Evolutionary conservation across 2,113 vertebrate species (phyloP), one percentile per base, ranked within the genome.

Genomic region (Microcebus lehilahytsara): DNA sequence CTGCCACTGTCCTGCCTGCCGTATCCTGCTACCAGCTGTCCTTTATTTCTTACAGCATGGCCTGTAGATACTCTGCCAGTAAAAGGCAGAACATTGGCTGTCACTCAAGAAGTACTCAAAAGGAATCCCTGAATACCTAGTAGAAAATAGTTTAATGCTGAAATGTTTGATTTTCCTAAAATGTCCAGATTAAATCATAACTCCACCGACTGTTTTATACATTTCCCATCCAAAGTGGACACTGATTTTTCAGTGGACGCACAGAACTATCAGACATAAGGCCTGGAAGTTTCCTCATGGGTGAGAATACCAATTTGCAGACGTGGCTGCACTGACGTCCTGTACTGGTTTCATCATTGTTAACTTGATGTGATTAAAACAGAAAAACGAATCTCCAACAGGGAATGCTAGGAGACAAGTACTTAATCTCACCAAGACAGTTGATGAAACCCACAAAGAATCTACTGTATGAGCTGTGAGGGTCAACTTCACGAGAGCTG

Each of bases 401-500:
- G 13, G 22, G 25, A 81, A 78, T 67, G 2, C 1, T 30, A 69
- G 14, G 2, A 9, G 13, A 49, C 5, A 42, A 10, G 27, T 6
- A 46, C 7, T 58, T 40, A 66, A 25, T 9, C 53, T 84, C 17
- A 51, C 32, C 32, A 66, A 30, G 32, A 56, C 84, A 34, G 14
- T 46, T 9, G 66, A 14, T 32, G 27, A 51, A 56, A 22, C 49
- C 49, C 67, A 87, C 46, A 25, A 67, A 46, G 20, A 74, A 49
- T 20, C 11, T 6, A 27, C 11, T 16, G 0, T 23, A 6, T 10
- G 8, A 34, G 6, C 13, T 5, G 10, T 6, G 56, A 66, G 25
- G 25, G 53, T 32, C 17, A 71, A 66, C 10, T 79, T 53, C 23
- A 16, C 34, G 17, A 69, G 67, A 60, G 30, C 25, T 19, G 27